Evolutionary conservation across 2,113 vertebrate genomes (phyloP).

Genomic region (Ammodytes dubius): DNA sequence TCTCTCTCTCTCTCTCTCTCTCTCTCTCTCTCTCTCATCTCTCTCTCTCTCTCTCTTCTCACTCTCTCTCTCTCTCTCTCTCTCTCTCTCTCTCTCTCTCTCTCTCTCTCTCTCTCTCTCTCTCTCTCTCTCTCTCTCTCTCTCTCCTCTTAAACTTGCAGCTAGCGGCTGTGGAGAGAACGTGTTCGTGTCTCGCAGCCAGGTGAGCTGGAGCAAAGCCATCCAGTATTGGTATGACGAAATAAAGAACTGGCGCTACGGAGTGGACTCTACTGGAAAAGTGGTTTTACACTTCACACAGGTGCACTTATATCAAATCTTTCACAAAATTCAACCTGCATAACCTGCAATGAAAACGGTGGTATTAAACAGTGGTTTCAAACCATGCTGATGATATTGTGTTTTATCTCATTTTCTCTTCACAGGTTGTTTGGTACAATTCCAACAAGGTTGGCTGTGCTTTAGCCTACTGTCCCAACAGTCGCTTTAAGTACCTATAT

Average conservation of each 20-base stretch:
- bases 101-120: no score
- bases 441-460: constrained; percentile 76
- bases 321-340: not conserved
- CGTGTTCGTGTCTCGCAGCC: constrained; percentile 62
- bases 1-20: no score
- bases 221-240: constrained; percentile 74
- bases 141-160: constrained; percentile 10
- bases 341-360: not conserved
- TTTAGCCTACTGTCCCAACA: constrained; percentile 70
- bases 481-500: constrained; percentile 74
- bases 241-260: constrained; percentile 70
- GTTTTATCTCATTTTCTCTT: not conserved
- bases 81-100: no score
- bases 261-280: constrained; percentile 54
- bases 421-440: constrained; percentile 75
- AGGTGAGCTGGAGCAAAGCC: constrained; percentile 41
- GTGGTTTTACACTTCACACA: constrained; percentile 76
- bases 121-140: no score
- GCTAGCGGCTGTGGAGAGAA: constrained; percentile 77
- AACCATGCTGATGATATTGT: not conserved
- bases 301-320: constrained; percentile 44
- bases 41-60: no score
- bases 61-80: no score
- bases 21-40: no score
- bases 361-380: no score